Evolutionary conservation across 1,140 invertebrate genomes (phyloP).

Genomic region (Heliconius melpomene): DNA sequence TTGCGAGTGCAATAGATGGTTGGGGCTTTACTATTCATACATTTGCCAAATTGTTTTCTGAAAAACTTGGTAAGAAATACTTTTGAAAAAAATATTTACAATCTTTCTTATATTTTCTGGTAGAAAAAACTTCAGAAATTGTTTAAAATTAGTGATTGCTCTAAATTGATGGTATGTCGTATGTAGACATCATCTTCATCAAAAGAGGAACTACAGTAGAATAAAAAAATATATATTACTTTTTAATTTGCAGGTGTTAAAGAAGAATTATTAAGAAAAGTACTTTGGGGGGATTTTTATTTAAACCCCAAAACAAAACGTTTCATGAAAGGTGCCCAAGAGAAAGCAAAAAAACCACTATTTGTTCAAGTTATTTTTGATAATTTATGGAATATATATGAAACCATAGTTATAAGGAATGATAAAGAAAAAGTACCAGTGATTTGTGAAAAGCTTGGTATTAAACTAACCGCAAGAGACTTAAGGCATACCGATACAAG

Average conservation of each 20-base stretch:
- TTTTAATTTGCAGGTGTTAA: slow-evolving; percentile 73
- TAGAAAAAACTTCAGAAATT: too few species aligned
- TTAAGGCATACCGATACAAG: slow-evolving; percentile 89
- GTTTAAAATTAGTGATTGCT: too few species aligned
- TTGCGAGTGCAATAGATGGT: slow-evolving; percentile 97
- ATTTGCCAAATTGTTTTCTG: slow-evolving; percentile 93
- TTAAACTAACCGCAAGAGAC: slow-evolving; percentile 90
- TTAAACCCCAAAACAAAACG: slow-evolving; percentile 93
- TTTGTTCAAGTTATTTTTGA: slow-evolving; percentile 98
- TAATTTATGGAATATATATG: slow-evolving; percentile 96
- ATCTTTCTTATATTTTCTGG: too few species aligned
- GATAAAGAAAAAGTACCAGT: slow-evolving; percentile 91
- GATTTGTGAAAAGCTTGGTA: slow-evolving; percentile 91
- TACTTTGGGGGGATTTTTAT: slow-evolving; percentile 98
- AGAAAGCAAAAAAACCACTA: slow-evolving; percentile 96
- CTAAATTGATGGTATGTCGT: too few species aligned
- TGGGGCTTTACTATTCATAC: slow-evolving; percentile 96
- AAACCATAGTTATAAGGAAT: slow-evolving; percentile 88
- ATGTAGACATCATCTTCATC: too few species aligned
- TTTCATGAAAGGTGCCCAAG: slow-evolving; percentile 94
- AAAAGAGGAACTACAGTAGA: too few species aligned
- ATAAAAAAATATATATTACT: neutral
- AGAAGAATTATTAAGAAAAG: slow-evolving; percentile 86
- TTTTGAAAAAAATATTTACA: neutral
- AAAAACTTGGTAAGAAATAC: slow-evolving; percentile 84